Conservation (phyloP, 2,113 vertebrate genomes). For the Gorsachius goisagi region DNA sequence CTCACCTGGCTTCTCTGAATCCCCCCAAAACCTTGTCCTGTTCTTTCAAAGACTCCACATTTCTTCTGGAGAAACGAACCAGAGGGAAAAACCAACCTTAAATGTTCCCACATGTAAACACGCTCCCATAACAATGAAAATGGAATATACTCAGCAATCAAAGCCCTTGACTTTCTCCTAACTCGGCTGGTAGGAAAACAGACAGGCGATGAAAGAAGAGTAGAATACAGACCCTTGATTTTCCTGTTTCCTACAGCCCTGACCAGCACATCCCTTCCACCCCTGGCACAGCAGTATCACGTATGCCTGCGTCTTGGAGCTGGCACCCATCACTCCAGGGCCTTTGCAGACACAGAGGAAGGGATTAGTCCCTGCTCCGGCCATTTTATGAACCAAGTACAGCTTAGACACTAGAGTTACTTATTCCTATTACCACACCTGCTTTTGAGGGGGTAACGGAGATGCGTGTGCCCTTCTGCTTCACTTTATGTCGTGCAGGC, state of each 20-base stretch:
- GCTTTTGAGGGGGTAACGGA: neutral
- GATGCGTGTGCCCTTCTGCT: neutral
- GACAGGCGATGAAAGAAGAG: neutral
- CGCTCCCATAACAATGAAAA: neutral
- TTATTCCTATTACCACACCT: neutral
- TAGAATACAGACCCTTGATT: neutral
- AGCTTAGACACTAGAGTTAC: neutral
- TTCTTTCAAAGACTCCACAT: neutral
- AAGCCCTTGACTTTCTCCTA: neutral
- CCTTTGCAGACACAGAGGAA: neutral
- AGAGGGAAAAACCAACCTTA: neutral
- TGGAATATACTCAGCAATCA: neutral
- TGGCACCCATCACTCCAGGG: rapidly evolving
- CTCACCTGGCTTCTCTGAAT: neutral
- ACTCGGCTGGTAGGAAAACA: neutral
- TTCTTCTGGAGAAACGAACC: neutral
- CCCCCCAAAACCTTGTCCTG: neutral
- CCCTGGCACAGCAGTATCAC: rapidly evolving
- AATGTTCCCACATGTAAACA: neutral
- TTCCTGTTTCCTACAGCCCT: neutral
- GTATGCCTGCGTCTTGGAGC: neutral
- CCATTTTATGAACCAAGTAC: neutral
- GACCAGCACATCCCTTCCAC: neutral
- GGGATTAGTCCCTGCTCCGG: neutral
- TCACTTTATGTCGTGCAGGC: neutral